Percentiles rank a stretch among this genome's conserved stretches.
Evolutionary conservation across 2,113 vertebrate species (phyloP).

Genomic region (Eleginops maclovinus): DNA sequence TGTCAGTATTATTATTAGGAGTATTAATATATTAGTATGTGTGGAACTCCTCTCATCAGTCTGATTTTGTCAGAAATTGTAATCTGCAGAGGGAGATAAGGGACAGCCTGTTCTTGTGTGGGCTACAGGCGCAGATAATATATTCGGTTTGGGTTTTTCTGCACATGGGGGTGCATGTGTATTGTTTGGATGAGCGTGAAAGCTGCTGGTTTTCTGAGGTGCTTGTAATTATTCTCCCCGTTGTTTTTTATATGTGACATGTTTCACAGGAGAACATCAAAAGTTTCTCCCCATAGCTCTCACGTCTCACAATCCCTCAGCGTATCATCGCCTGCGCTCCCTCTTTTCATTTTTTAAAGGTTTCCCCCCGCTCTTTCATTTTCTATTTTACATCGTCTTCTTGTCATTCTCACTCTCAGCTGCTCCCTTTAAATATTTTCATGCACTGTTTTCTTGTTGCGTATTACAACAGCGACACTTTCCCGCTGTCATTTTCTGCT

Average conservation of each 20-base stretch:
- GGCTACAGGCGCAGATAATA: slow-evolving; percentile 30
- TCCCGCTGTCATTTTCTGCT: slow-evolving; percentile 25
- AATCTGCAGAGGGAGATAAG: slow-evolving; percentile 47
- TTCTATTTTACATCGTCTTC: slow-evolving; percentile 34
- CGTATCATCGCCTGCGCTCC: slow-evolving; percentile 4
- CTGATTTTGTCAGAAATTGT: slow-evolving; percentile 36
- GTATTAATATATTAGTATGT: slow-evolving; percentile 27
- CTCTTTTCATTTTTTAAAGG: slow-evolving; percentile 35
- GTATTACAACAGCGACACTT: slow-evolving; percentile 24
- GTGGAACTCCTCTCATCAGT: slow-evolving; percentile 25
- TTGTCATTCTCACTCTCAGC: slow-evolving; percentile 24
- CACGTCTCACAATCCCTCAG: slow-evolving; percentile 31
- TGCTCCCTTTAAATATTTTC: slow-evolving; percentile 33
- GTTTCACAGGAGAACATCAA: slow-evolving; percentile 54
- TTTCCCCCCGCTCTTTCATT: slow-evolving; percentile 39
- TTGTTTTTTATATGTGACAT: slow-evolving; percentile 46
- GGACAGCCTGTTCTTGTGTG: slow-evolving; percentile 42
- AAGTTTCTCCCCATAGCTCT: slow-evolving; percentile 41
- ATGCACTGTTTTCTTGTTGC: slow-evolving; percentile 29
- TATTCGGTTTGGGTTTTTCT: slow-evolving; percentile 42
- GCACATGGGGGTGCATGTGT: slow-evolving; percentile 43
- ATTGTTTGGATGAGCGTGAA: slow-evolving; percentile 46
- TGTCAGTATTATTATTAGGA: slow-evolving; percentile 7
- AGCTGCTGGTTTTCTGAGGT: slow-evolving; percentile 45
- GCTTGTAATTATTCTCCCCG: slow-evolving; percentile 42